Evolutionary conservation across 2,113 vertebrate species (phyloP).

Genomic region (Tenebrosternarchus preto): DNA sequence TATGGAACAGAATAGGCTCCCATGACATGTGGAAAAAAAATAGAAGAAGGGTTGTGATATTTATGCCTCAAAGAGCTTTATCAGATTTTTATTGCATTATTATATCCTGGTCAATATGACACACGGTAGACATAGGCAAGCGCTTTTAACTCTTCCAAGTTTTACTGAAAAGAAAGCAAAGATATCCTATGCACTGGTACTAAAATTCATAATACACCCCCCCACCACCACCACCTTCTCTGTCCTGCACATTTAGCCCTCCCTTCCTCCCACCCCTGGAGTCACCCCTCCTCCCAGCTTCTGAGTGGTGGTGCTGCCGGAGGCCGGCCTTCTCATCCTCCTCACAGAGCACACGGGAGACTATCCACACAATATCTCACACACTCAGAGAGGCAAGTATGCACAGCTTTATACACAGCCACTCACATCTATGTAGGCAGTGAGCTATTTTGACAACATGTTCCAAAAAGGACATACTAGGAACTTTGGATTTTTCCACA

Average conservation of each 20-base stretch:
- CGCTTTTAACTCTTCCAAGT: not conserved
- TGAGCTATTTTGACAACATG: conserved; percentile 23
- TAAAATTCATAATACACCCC: conserved; percentile 32
- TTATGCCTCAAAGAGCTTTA: not conserved
- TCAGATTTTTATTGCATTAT: not conserved
- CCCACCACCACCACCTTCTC: conserved; percentile 13
- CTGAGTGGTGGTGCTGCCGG: conserved; percentile 48
- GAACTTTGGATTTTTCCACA: conserved; percentile 12
- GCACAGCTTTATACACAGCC: conserved; percentile 27
- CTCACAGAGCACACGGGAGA: conserved; percentile 55
- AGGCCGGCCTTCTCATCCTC: conserved; percentile 57
- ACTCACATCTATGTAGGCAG: not conserved
- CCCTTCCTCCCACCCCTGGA: conserved; percentile 3
- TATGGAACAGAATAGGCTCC: not conserved
- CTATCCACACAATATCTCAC: conserved; percentile 40
- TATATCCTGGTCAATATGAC: not conserved
- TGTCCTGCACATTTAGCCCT: not conserved
- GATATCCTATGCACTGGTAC: conserved; percentile 23
- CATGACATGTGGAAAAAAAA: not conserved
- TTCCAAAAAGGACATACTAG: not conserved
- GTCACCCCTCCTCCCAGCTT: conserved; percentile 59
- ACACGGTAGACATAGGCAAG: not conserved
- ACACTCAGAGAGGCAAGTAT: conserved; percentile 11
- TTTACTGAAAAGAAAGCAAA: conserved; percentile 24
- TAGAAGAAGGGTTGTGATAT: not conserved